Base-by-base conservation (phyloP, 2,797 vertebrate species). In the Calcarius lapponicus region DNA sequence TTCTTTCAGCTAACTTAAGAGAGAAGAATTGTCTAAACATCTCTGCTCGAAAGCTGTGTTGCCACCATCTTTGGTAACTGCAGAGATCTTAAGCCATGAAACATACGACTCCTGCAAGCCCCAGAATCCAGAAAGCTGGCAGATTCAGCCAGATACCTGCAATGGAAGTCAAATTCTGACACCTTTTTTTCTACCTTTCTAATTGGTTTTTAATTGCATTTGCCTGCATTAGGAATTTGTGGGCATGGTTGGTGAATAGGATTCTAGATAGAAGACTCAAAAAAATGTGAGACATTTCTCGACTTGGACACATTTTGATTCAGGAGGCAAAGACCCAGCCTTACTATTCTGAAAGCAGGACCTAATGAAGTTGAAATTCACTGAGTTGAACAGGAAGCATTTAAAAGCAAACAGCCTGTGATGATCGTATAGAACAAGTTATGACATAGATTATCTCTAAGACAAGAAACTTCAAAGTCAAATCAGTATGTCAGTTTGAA, bases 41-140 rank as follows among this genome's bases (percentile, higher is more conserved):
- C 56, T 82, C 71, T 67, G 18, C 32, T 78, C 22, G 25, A 74
- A 65, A 70, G 26, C 14, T 74, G 21, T 22, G 14, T 20, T 15
- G 1, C 42, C 50, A 75, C 12, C 34, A 50, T 24, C 25, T 64
- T 45, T 81, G 45, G 54, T 17, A 86, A 80, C 38, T 34, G 10
- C 29, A 80, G 36, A 51, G 6, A 34, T 40, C 29, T 80, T 76
- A 47, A 84, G 40, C 10, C 29, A 60, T 13, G 36, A 79, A 65
- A 29, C 0, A 5, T 10, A 24, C 1, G 66, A 45, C 12, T 4
- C 6, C 32, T 60, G 36, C 43, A 82, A 51, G 1, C 9, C 19
- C 9, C 56, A 36, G 36, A 73, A 83, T 29, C 18, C 36, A 69
- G 10, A 34, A 26, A 57, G 15, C 24, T 61, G 85, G n/a, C 16